Conservation (phyloP, 2,797 vertebrate genomes). For the Coranthus polyacanthus region DNA sequence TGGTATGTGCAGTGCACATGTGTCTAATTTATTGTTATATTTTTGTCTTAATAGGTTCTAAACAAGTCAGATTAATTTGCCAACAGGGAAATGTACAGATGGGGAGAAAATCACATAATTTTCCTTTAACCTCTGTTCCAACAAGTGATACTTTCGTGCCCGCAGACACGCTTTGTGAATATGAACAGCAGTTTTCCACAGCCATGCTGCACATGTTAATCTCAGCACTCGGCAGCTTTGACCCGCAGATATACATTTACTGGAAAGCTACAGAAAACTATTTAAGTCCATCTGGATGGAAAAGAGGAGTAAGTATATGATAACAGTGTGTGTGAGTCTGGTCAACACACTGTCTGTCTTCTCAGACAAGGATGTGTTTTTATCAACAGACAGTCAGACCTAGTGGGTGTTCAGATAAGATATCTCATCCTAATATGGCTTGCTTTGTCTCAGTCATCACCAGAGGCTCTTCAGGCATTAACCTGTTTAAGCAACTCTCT, state of each 20-base stretch:
- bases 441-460: conserved; percentile 48
- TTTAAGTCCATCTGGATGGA: conserved; percentile 75
- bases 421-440: conserved; percentile 57
- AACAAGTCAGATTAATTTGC: conserved; percentile 60
- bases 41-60: conserved; percentile 64
- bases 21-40: conserved; percentile 51
- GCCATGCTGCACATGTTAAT: conserved; percentile 48
- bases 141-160: conserved; percentile 26
- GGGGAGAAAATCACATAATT: conserved; percentile 14
- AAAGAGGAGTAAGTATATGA: conserved; percentile 75
- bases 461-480: conserved; percentile 13
- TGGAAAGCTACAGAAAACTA: conserved; percentile 63
- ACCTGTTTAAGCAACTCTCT: conserved; percentile 30
- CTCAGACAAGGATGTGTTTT: conserved; percentile 47
- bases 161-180: conserved; percentile 50
- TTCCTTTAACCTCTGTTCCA: conserved; percentile 10
- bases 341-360: conserved; percentile 44
- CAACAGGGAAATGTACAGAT: conserved; percentile 43
- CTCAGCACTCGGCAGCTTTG: conserved; percentile 53
- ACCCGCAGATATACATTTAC: conserved; percentile 53
- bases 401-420: conserved; percentile 74
- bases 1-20: conserved; percentile 41
- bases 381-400: conserved; percentile 70
- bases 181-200: conserved; percentile 71
- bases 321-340: conserved; percentile 60